These are phyloP conservation scores for Columba guinea DNA, from an alignment of 2,797 vertebrate genomes.

Conservation along the genomic window DNA sequence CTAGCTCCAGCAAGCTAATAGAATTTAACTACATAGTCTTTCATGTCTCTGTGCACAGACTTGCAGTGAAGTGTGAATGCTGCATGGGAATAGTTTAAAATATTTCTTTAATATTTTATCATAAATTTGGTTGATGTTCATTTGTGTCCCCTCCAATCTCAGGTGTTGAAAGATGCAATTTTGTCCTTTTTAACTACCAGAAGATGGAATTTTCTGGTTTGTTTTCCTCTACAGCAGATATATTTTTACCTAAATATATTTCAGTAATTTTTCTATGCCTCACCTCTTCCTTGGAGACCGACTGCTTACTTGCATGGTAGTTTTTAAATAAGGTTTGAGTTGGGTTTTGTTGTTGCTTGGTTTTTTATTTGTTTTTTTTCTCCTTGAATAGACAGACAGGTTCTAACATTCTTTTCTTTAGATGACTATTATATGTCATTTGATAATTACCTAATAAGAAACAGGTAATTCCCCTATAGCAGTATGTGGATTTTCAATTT, in stretches of 20 bases:
- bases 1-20: background rate
- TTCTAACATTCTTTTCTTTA: background rate
- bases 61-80: slow-evolving; percentile 11
- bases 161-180: background rate
- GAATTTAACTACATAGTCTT: background rate
- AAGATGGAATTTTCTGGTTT: slow-evolving; percentile 21
- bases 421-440: background rate
- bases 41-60: background rate
- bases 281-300: background rate
- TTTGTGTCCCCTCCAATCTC: background rate
- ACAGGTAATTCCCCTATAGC: background rate
- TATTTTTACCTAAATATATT: slow-evolving; percentile 9
- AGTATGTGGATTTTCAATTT: background rate
- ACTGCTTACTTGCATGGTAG: background rate
- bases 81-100: slow-evolving; percentile 7
- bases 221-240: background rate
- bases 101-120: slow-evolving; percentile 53
- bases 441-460: background rate
- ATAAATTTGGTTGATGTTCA: background rate
- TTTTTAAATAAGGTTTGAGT: background rate
- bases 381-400: background rate
- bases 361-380: background rate
- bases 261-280: slow-evolving; percentile 10
- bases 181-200: slow-evolving; percentile 9
- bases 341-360: too few species aligned